Conservation (phyloP, 64 coral and sea anemone genomes). For the Pocillopora verrucosa region DNA sequence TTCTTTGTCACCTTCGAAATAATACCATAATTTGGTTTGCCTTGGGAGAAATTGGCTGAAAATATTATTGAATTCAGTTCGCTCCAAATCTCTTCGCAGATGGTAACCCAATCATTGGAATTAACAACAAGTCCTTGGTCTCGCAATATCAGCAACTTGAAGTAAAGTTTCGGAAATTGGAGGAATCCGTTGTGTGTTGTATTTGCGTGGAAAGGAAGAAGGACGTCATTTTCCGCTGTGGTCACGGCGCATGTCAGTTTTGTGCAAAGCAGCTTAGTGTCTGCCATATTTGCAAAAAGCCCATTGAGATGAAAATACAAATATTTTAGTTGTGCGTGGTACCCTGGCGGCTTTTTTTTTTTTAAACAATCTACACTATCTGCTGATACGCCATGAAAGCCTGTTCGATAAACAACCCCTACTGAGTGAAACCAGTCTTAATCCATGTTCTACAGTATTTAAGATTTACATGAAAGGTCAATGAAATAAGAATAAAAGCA, state of each 20-base stretch:
- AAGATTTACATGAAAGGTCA: no score
- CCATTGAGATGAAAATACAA: constrained; percentile 53
- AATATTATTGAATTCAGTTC: no score
- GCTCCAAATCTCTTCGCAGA: background rate
- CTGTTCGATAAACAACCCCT: no score
- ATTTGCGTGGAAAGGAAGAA: constrained; percentile 50
- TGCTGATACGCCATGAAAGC: no score
- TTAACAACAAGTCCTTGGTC: constrained; percentile 26
- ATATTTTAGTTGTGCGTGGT: constrained; percentile 12
- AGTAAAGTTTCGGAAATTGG: constrained; percentile 54
- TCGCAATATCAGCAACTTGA: constrained; percentile 22
- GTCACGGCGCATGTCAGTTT: constrained; percentile 51
- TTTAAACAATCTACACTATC: no score
- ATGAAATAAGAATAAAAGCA: no score
- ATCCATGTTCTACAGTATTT: no score
- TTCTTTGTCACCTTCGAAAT: no score
- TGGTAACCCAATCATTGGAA: constrained; percentile 18
- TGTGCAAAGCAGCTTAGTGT: constrained; percentile 50
- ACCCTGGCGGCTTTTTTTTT: no score
- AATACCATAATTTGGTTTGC: no score
- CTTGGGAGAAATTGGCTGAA: no score
- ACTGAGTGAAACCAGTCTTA: no score
- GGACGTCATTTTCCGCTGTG: constrained; percentile 59
- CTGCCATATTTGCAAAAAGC: constrained; percentile 58
- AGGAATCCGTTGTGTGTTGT: constrained; percentile 57